Conservation (phyloP, 2,797 vertebrate genomes). For the Danio kyathit region DNA sequence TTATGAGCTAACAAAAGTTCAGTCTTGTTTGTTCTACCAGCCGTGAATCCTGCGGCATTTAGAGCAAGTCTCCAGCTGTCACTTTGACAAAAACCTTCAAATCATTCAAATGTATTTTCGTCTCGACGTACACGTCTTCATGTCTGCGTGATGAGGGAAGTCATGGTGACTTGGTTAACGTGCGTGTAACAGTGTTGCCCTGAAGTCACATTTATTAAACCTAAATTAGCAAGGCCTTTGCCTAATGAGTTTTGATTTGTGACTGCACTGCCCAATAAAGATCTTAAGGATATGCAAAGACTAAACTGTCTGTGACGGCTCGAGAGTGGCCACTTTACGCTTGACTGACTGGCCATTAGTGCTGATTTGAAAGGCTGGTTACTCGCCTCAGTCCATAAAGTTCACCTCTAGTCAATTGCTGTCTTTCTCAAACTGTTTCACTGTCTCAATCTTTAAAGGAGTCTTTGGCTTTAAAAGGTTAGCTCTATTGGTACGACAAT, state of each 20-base stretch:
- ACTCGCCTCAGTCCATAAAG: constrained; percentile 50
- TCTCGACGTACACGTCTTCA: background rate
- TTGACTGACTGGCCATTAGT: constrained; percentile 67
- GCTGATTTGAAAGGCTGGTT: constrained; percentile 55
- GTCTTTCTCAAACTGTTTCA: background rate
- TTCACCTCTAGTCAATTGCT: constrained; percentile 14
- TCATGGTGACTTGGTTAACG: constrained; percentile 4
- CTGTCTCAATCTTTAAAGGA: background rate
- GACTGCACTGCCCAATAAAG: constrained; percentile 63
- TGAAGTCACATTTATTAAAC: constrained; percentile 64
- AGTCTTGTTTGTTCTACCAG: constrained; percentile 19
- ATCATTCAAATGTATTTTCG: background rate
- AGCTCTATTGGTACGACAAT: background rate
- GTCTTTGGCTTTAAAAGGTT: constrained; percentile 3
- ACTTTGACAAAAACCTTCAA: background rate
- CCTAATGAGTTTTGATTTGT: constrained; percentile 66
- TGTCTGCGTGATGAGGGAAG: background rate
- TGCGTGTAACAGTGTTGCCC: constrained; percentile 47
- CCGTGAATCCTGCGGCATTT: background rate
- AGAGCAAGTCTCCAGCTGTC: background rate
- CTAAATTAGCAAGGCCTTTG: constrained; percentile 50
- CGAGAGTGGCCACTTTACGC: constrained; percentile 53
- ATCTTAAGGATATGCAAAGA: constrained; percentile 60
- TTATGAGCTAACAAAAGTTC: constrained; percentile 12
- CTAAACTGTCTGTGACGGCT: constrained; percentile 66